These are phyloP conservation scores for Chaenodraco wilsoni DNA, from an alignment of 2,797 vertebrate species.

Conservation along the genomic window DNA sequence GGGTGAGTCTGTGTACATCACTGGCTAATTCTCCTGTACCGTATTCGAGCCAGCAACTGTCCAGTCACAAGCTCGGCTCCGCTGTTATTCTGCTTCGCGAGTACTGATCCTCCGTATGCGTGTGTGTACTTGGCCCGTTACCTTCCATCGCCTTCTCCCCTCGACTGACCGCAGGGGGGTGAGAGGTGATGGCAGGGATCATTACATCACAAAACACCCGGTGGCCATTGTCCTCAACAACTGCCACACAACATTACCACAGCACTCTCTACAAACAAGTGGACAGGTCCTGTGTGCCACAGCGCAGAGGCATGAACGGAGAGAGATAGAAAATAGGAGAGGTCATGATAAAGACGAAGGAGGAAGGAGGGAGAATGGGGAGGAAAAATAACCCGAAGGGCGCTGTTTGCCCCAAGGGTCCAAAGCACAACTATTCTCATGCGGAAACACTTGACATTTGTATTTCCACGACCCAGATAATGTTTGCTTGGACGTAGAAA, in stretches of 20 bases:
- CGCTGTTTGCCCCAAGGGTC: slow-evolving; percentile 29
- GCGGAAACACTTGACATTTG: slow-evolving; percentile 55
- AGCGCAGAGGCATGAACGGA: slow-evolving; percentile 25
- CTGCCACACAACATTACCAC: slow-evolving; percentile 79
- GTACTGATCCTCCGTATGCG: slow-evolving; percentile 19
- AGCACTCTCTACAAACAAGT: slow-evolving; percentile 44
- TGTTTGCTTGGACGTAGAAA: slow-evolving; percentile 54
- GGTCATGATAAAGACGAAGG: slow-evolving; percentile 3
- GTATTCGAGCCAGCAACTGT: slow-evolving; percentile 13
- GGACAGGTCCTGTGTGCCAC: slow-evolving; percentile 57
- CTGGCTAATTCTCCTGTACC: slow-evolving; percentile 28
- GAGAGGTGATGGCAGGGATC: slow-evolving; percentile 76
- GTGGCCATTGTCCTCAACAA: slow-evolving; percentile 72
- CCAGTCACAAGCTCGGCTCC: slow-evolving; percentile 28
- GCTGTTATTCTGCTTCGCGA: slow-evolving; percentile 23
- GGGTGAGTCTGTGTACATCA: background rate
- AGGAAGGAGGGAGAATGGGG: background rate
- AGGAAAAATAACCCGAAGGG: background rate
- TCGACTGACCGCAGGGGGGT: slow-evolving; percentile 55
- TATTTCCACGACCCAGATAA: slow-evolving; percentile 56
- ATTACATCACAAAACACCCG: slow-evolving; percentile 76
- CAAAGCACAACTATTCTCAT: slow-evolving; percentile 52
- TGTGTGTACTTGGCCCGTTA: slow-evolving; percentile 56
- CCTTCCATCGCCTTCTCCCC: slow-evolving; percentile 54
- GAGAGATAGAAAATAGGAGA: background rate